Percentiles rank a stretch among this genome's conserved stretches.
Conservation (phyloP, 2,113 vertebrate species). For the Bubalus kerabau region DNA sequence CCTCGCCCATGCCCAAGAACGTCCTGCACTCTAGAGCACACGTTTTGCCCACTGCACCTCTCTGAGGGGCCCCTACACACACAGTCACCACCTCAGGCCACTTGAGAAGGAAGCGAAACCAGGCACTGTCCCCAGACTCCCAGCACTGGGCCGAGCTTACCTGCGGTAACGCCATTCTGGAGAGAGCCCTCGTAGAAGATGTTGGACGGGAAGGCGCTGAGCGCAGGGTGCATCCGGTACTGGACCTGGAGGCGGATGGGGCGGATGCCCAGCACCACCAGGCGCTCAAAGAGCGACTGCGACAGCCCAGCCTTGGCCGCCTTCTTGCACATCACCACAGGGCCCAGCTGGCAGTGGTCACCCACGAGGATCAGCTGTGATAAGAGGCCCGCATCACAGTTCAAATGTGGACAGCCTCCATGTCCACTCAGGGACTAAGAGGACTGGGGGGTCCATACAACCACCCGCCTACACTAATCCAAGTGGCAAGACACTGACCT, state of each 20-base stretch:
- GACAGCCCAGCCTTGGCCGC: constrained; percentile 96
- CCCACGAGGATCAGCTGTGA: constrained; percentile 95
- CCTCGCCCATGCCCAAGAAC: background rate
- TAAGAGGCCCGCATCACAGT: background rate
- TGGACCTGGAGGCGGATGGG: constrained; percentile 98
- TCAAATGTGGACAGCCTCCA: background rate
- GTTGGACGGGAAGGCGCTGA: constrained; percentile 98
- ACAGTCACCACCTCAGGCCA: background rate
- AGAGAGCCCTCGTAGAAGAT: constrained; percentile 99
- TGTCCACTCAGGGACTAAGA: accelerated
- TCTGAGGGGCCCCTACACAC: background rate
- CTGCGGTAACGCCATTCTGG: constrained; percentile 97
- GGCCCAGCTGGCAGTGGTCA: constrained; percentile 98
- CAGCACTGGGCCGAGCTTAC: constrained; percentile 66
- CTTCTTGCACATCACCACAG: constrained; percentile 99
- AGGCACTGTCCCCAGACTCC: background rate
- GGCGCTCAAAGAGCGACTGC: constrained; percentile 93
- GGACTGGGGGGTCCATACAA: background rate
- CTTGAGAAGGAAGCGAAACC: background rate
- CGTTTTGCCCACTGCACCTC: background rate
- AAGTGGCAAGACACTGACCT: background rate
- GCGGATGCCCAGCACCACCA: constrained; percentile 97
- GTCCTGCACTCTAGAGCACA: background rate
- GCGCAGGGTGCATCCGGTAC: constrained; percentile 97
- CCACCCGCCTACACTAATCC: no score